phyloP scores from a whole-genome alignment of 2,113 vertebrate genomes.

The Menidia beryllina region DNA sequence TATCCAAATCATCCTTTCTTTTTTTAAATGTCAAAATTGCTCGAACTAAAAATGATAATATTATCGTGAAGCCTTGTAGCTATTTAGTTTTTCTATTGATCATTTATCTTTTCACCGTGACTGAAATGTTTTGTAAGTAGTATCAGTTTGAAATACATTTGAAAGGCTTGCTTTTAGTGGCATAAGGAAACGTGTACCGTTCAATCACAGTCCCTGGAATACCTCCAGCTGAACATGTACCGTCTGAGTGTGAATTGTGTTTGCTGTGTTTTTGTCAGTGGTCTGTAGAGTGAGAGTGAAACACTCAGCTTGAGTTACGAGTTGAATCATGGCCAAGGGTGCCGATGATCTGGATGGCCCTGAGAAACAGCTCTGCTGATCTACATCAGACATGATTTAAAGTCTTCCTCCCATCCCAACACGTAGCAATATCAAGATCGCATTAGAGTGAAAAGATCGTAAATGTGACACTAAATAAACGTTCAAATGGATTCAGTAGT shows the following conservation, averaged over 20 bases:
- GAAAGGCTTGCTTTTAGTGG: too few species aligned
- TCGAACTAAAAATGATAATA: not conserved
- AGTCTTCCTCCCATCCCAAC: not conserved
- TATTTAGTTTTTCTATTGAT: too few species aligned
- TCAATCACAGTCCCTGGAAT: not conserved
- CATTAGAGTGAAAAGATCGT: not conserved
- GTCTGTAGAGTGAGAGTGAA: not conserved
- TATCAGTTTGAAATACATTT: not conserved
- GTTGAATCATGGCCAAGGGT: constrained; percentile 1
- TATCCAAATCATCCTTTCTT: not conserved
- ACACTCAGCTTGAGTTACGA: constrained; percentile 13
- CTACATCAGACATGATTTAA: not conserved
- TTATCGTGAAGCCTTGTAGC: not conserved
- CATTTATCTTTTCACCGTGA: too few species aligned
- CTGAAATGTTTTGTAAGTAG: too few species aligned
- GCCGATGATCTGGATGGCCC: not conserved
- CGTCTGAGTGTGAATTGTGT: not conserved
- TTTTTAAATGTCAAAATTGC: not conserved
- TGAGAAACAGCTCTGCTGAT: not conserved
- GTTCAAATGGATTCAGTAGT: too few species aligned
- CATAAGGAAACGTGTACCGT: not conserved
- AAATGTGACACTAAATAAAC: not conserved
- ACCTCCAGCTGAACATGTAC: not conserved
- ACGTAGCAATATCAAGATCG: not conserved
- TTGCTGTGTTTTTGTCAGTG: not conserved